Evolutionary conservation across 2,113 vertebrate genomes (phyloP).

Genomic region (Thomomys bottae): DNA sequence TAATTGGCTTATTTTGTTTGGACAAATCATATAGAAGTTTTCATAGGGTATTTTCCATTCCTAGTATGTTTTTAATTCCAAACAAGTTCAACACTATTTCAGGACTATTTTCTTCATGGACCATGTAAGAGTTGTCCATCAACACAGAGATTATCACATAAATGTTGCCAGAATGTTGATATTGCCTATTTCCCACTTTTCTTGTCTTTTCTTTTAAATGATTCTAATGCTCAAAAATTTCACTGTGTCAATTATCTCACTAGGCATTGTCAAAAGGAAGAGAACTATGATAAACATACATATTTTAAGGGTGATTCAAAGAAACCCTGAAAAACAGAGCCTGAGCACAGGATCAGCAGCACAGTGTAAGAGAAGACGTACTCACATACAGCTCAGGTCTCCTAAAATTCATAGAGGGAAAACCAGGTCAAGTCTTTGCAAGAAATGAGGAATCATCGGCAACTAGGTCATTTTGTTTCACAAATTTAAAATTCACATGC

Average conservation of each 20-base stretch:
- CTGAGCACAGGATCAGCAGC: neutral
- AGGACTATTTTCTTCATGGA: neutral
- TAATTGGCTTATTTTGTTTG: neutral
- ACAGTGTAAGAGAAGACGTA: neutral
- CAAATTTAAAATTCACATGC: constrained; percentile 65
- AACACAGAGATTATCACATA: constrained; percentile 43
- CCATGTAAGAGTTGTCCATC: neutral
- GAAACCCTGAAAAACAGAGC: neutral
- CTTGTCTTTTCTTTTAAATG: constrained; percentile 25
- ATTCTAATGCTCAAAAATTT: constrained; percentile 46
- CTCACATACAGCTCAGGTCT: constrained; percentile 50
- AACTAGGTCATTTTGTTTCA: constrained; percentile 74
- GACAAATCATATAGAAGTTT: constrained; percentile 64
- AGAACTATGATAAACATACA: neutral
- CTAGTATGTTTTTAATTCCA: constrained; percentile 66
- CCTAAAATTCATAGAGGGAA: constrained; percentile 75
- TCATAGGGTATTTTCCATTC: neutral
- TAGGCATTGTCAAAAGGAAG: constrained; percentile 52
- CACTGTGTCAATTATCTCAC: neutral
- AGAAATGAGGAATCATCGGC: constrained; percentile 39
- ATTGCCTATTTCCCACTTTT: neutral
- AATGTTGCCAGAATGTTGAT: constrained; percentile 60
- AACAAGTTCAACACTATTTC: constrained; percentile 76
- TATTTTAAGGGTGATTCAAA: neutral
- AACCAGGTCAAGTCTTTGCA: constrained; percentile 75